A percentile compares a stretch with the other conserved stretches of the same genome.
Evolutionary conservation across 1,140 invertebrate genomes (phyloP).

Genomic region (Ostrea edulis): DNA sequence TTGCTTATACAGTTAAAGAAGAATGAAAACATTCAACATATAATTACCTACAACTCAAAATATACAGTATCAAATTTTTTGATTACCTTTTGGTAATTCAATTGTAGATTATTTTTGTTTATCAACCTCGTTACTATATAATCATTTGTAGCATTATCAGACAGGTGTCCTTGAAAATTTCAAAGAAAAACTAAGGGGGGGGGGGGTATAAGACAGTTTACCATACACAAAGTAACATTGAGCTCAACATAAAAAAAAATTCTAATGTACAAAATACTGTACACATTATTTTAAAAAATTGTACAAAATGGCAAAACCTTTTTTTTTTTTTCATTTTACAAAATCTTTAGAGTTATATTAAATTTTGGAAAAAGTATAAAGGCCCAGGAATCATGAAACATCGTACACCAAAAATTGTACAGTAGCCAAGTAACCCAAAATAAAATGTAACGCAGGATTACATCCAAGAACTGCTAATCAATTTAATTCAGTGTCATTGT

Average conservation of each 20-base stretch:
- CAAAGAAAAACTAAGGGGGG: background rate
- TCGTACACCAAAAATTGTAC: too few relatives aligned
- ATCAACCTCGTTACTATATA: background rate
- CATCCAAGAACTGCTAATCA: too few relatives aligned
- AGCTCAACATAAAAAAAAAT: constrained; percentile 16
- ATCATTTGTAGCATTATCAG: constrained; percentile 16
- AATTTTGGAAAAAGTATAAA: too few relatives aligned
- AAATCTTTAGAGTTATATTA: too few relatives aligned
- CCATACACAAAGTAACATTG: background rate
- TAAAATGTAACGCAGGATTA: too few relatives aligned
- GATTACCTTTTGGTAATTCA: background rate
- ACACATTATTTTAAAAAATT: background rate
- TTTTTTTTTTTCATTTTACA: too few relatives aligned
- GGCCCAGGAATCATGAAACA: too few relatives aligned
- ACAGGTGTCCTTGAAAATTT: constrained; percentile 18
- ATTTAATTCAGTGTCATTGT: too few relatives aligned
- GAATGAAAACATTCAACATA: background rate
- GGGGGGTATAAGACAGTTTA: background rate
- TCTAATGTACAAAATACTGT: background rate
- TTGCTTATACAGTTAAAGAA: background rate
- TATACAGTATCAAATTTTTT: constrained; percentile 14
- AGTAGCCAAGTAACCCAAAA: too few relatives aligned
- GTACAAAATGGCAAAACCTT: too few relatives aligned
- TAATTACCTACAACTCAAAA: background rate
- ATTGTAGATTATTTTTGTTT: constrained; percentile 17